phyloP scores from a whole-genome alignment of 2,113 vertebrate genomes.

The Rhipidura dahli region DNA sequence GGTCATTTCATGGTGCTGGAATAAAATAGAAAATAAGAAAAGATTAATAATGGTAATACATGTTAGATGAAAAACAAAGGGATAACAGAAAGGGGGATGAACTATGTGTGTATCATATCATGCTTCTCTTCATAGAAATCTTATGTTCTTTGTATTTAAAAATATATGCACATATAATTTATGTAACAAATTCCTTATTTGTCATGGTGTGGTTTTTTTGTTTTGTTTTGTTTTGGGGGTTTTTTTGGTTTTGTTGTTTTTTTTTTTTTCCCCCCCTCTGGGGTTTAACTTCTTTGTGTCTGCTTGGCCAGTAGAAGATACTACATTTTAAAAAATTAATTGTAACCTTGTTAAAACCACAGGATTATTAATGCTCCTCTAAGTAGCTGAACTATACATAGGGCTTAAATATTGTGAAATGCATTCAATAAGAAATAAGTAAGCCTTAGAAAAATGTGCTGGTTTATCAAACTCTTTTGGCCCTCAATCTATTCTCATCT shows the following conservation, averaged over 20 bases:
- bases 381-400: neutral
- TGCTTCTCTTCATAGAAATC: neutral
- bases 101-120: neutral
- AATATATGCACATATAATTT: neutral
- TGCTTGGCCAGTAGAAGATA: neutral
- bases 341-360: neutral
- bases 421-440: neutral
- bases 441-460: neutral
- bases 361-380: neutral
- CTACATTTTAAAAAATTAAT: neutral
- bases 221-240: too few species aligned
- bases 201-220: too few species aligned
- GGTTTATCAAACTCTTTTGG: neutral
- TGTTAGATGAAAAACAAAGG: neutral
- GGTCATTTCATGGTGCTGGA: neutral
- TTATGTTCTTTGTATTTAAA: neutral
- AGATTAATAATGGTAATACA: neutral
- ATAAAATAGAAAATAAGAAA: neutral
- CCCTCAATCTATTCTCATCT: neutral
- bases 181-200: neutral
- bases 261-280: neutral
- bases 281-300: neutral
- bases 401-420: neutral
- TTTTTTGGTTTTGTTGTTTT: too few species aligned
- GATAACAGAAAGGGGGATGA: neutral